These are phyloP conservation scores for Drepana arcuata DNA, from an alignment of 1,140 invertebrate genomes.

Conservation along the genomic window DNA sequence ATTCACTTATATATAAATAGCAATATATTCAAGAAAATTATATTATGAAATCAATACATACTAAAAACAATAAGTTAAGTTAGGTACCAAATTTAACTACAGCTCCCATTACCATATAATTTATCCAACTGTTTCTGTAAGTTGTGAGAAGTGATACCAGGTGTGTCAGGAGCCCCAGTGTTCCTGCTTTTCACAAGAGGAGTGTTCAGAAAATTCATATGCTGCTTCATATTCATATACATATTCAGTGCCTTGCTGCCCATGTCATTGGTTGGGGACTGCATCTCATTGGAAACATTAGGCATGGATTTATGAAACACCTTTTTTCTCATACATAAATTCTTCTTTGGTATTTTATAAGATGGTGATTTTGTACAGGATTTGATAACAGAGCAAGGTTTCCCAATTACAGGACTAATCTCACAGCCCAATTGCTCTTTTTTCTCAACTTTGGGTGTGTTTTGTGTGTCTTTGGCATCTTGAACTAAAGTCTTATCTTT, in stretches of 20 bases:
- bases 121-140: conserved; percentile 52
- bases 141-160: conserved; percentile 45
- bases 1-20: too few relatives aligned
- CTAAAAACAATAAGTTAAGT: not conserved
- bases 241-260: conserved; percentile 34
- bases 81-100: conserved; percentile 3
- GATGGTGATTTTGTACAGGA: conserved; percentile 31
- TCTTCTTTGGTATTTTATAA: conserved; percentile 53
- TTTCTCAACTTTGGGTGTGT: conserved; percentile 9
- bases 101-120: conserved; percentile 36
- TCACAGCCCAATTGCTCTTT: conserved; percentile 10
- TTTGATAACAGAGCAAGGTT: conserved; percentile 33
- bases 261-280: conserved; percentile 29
- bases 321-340: conserved; percentile 41
- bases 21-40: too few relatives aligned
- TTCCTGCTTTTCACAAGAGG: conserved; percentile 25
- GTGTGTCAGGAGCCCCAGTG: conserved; percentile 27
- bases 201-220: conserved; percentile 54
- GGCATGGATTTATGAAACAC: conserved; percentile 46
- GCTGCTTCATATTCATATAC: conserved; percentile 56
- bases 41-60: too few relatives aligned
- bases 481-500: conserved; percentile 18
- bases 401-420: conserved; percentile 15
- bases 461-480: conserved; percentile 16
- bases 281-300: conserved; percentile 28